Conservation (phyloP, 2,113 vertebrate genomes). For the Malurus melanocephalus region DNA sequence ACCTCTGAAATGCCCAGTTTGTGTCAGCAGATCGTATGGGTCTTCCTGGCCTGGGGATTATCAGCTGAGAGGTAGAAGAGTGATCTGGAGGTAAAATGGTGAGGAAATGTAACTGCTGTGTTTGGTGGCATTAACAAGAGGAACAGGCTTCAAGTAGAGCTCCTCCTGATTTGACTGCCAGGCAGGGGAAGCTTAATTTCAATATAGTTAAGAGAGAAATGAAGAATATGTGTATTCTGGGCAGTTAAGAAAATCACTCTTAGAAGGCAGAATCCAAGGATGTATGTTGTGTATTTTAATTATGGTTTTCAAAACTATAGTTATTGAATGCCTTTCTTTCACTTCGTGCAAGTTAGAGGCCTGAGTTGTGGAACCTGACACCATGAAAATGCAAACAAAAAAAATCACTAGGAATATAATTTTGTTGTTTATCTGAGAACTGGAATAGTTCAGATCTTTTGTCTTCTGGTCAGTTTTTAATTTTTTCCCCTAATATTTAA, state of each 20-base stretch:
- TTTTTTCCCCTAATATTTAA: background rate
- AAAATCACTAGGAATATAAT: background rate
- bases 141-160: background rate
- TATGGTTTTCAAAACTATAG: background rate
- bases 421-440: background rate
- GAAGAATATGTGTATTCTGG: background rate
- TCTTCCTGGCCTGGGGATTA: background rate
- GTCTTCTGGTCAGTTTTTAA: background rate
- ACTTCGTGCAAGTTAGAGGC: background rate
- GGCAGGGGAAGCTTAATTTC: background rate
- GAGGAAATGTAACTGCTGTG: background rate
- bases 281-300: constrained; percentile 14
- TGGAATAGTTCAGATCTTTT: background rate
- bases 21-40: background rate
- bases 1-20: background rate
- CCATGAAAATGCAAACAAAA: background rate
- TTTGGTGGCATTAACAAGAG: background rate
- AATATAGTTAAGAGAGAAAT: background rate
- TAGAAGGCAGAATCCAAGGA: background rate
- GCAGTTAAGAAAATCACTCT: background rate
- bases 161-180: background rate
- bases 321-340: background rate
- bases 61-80: background rate
- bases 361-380: background rate
- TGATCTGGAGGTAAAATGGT: background rate